Evolutionary conservation across 2,797 vertebrate species (phyloP), one percentile per base, ranked within the genome.

Genomic region (Falco naumanni): DNA sequence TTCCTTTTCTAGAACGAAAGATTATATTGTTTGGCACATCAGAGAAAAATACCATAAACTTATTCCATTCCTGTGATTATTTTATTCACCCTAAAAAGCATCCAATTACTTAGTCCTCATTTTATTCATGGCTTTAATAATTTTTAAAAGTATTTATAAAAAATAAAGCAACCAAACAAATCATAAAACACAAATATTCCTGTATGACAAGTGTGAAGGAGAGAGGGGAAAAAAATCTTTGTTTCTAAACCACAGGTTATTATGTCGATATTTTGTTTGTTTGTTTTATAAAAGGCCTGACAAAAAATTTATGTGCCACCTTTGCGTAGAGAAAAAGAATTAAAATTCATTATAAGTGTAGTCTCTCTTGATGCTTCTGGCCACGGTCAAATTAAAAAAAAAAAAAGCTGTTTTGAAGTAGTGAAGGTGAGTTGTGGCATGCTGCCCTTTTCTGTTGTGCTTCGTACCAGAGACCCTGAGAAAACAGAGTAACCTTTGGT

Each of bases 51-150:
- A 37, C 18, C 31, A 69, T 71, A 82, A 96, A 90, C 9, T 37
- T 78, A 82, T 86, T 89, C 76, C 7, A 25, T 83, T 77, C 25
- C 20, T 94, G 92, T 91, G 71, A 95, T 93, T 84, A 45, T 81
- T 80, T 77, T 66, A 54, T 53, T 34, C 6, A 4, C 78, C 53
- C 53, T 80, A 88, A 96, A 93, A 95, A 76, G 6, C 51, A 94
- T 13, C 13, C 89, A 90, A 87, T 94, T 95, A 68, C 69, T 87
- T 84, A 85, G 48, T 43, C 25, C 4, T 85, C 53, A 47, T 84
- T 81, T 89, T 80, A 90, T 74, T 83, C 37, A 93, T 63, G 19
- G 31, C 41, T 89, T 97, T 81, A 96, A 93, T 95, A 94, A 93
- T 93, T 96, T 79, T 3, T 39, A 94, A 65, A 85, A 74, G 3